Base-by-base conservation (phyloP, 2,797 vertebrate species). In the Helostoma temminkii region DNA sequence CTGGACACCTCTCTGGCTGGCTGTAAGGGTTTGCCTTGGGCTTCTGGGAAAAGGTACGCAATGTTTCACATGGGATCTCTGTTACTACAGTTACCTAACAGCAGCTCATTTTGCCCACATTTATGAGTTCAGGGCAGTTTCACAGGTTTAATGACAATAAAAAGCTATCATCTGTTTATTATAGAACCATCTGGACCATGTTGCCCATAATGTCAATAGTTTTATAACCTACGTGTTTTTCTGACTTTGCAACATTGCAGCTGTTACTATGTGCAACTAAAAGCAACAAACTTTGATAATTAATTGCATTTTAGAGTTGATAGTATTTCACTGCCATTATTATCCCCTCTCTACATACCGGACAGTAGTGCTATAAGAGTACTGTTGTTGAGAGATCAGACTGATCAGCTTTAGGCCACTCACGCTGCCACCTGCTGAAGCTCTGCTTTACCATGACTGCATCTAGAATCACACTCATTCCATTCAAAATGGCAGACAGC, bases 1-100 rank as follows among this genome's bases (percentile, higher is more conserved):
- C 93, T 99, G 86, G 97, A 98, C 93, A 92, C 96, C 34, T 96
- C 97, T 46, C 90, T 98, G 87, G 87, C 95, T 68, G 94, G 92
- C 73, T 94, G 95, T 90, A 98, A 96, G 91, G 95, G 92, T 89
- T 92, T 97, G 74, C 95, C 93, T 21, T 94, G 94, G 94, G 83
- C 92, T 47, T 80, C 95, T 89, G 95, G 95, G 87, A 97, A 94
- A 95, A 97, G 97, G 98, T 97, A 94, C 28, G n/a, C 21, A 56
- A 50, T 66, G 53, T 24, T 49, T 75, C 65, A 60, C 36, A 47
- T 71, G 59, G 54, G 28, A 55, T 68, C 7, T 64, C 32, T 50
- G 8, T 59, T 66, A 30, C 58, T 82, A n/a, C 59, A 53, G 53
- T 55, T 71, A 19, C 12, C 10, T 54, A 24, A 49, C 32, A 46